Base-by-base conservation (phyloP, 1,140 invertebrate species). In the Drosophila arawakana region DNA sequence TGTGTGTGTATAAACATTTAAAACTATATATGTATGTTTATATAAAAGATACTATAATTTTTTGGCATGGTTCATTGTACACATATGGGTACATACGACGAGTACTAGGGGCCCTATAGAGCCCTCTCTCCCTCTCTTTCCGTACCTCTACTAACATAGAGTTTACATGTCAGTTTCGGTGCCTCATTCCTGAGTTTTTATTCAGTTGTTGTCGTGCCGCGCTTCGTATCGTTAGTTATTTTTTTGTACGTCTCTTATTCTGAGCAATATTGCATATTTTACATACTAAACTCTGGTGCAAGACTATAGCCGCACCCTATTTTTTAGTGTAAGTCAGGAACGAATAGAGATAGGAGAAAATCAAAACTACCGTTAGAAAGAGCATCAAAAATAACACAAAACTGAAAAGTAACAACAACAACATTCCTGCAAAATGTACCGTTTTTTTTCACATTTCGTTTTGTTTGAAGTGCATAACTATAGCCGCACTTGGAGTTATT, bases 41-140 rank as follows among this genome's bases (percentile, higher is more conserved):
- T 61, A 37, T 70, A 41, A 46, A 57, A 57, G 37, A 57, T 57
- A 57, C 54, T 49, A 61, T 41, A 72, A 58, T 52, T 72, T 83
- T 86, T 88, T 88, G 77, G 67, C 84, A 88, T 83, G 83, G 83
- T 88, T 88, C 83, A 88, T 88, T 88, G 83, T 88, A 89, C 83
- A 89, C 61, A 63, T 63, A 39, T 21, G 18, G 18, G 7, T 34
- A 58, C 78, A 67, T 81, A 73, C 37, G 35, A 8, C 30, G 13
- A 18, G 39, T 61, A 55, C 34, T 44, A 9, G n/a, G 69, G 67
- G 50, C 49, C 65, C 68, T 44, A 41, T 37, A 69, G 35, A 70
- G 65, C 71, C 46, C 37, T 6, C 60, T 62, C 55, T 69, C 55
- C 61, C 41, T 54, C 69, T 43, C 61, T 76, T 54, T 59, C 62